Conservation (phyloP, 2,797 vertebrate genomes). For the Schizopygopsis pylzovi region DNA sequence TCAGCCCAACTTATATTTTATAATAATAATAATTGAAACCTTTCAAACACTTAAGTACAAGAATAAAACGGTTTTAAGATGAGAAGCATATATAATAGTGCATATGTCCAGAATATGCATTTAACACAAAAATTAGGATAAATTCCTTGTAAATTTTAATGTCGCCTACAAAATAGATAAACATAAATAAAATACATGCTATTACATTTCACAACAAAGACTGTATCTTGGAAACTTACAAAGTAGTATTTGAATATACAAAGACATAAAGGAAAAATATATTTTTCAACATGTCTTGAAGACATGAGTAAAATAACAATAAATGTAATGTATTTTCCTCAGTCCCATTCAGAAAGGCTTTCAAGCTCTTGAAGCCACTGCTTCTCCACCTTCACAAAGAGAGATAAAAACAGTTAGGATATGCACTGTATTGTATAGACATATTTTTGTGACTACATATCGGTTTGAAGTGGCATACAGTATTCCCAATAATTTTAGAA, state of each 20-base stretch:
- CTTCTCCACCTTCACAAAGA: constrained; percentile 53
- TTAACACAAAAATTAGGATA: neutral
- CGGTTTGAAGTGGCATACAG: neutral
- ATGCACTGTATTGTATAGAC: neutral
- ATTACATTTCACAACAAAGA: neutral
- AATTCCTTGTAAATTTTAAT: neutral
- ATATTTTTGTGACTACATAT: neutral
- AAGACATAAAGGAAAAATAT: neutral
- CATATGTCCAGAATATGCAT: neutral
- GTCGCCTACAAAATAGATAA: too few species aligned
- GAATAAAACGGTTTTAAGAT: neutral
- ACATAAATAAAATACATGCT: too few species aligned
- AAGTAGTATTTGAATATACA: neutral
- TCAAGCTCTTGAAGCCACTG: constrained; percentile 59
- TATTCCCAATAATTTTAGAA: neutral
- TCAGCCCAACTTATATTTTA: neutral
- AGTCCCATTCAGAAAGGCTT: constrained; percentile 56
- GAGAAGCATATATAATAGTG: neutral
- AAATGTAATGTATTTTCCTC: neutral
- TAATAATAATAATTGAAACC: neutral
- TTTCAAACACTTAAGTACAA: neutral
- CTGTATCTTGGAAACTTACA: neutral
- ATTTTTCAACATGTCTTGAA: neutral
- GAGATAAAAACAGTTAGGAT: neutral
- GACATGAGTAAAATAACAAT: neutral